phyloP scores from a whole-genome alignment of 2,797 vertebrate species.

The Takifugu rubripes region DNA sequence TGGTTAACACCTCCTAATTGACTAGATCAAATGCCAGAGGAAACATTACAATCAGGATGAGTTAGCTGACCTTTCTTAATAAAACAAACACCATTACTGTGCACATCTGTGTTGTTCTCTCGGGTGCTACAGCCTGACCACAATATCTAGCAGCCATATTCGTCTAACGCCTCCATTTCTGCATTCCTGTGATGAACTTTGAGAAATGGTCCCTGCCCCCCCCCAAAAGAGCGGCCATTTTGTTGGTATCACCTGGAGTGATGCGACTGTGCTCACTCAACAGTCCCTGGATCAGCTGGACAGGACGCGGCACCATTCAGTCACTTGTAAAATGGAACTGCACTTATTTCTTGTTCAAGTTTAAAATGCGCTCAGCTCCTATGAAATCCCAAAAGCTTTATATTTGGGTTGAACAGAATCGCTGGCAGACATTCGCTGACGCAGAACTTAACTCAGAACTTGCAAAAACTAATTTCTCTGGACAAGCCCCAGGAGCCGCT shows the following conservation, averaged over 20 bases:
- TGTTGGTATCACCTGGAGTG: too few species aligned
- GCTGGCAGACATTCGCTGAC: slow-evolving; percentile 3
- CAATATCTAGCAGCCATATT: background rate
- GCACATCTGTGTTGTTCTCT: background rate
- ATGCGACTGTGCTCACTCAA: too few species aligned
- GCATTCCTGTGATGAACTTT: too few species aligned
- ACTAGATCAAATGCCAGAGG: background rate
- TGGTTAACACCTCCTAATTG: background rate
- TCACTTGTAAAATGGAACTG: too few species aligned
- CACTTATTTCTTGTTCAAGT: too few species aligned
- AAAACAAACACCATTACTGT: background rate
- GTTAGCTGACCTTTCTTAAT: slow-evolving; percentile 1
- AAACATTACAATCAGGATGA: background rate
- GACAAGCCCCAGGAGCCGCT: slow-evolving; percentile 24
- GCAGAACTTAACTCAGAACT: slow-evolving; percentile 29
- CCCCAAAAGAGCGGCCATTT: too few species aligned
- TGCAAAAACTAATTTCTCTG: slow-evolving; percentile 30
- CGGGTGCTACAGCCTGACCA: too few species aligned
- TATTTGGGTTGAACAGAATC: slow-evolving; percentile 30
- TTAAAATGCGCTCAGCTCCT: background rate
- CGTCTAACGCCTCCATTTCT: background rate
- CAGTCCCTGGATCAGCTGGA: too few species aligned
- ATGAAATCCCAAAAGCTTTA: slow-evolving; percentile 22
- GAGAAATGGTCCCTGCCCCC: too few species aligned
- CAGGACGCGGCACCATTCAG: too few species aligned